Evolutionary conservation across 1,140 invertebrate species (phyloP).

Genomic region (Diorhabda sublineata): DNA sequence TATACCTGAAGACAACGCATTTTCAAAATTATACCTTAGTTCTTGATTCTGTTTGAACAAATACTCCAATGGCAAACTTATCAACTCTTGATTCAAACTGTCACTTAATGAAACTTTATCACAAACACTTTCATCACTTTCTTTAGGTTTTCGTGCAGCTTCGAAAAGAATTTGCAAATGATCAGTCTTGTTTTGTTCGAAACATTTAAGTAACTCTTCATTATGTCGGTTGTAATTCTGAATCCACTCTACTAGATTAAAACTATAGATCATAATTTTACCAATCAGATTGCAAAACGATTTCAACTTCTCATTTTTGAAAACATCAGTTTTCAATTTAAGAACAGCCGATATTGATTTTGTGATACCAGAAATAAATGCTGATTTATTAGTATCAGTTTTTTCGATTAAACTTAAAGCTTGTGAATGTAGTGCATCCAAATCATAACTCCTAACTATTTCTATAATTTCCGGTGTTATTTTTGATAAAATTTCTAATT

Average conservation of each 20-base stretch:
- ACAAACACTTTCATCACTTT: slow-evolving; percentile 12
- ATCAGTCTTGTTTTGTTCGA: slow-evolving; percentile 19
- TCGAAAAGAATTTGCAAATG: slow-evolving; percentile 20
- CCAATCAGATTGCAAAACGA: slow-evolving; percentile 18
- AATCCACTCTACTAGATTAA: slow-evolving; percentile 22
- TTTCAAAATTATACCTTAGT: slow-evolving; percentile 24
- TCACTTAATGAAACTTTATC: slow-evolving; percentile 11
- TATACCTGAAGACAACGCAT: not conserved
- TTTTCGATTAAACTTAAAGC: slow-evolving; percentile 17
- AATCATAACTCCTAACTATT: slow-evolving; percentile 22
- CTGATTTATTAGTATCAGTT: slow-evolving; percentile 12
- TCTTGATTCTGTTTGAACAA: slow-evolving; percentile 30
- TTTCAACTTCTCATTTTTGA: slow-evolving; percentile 22
- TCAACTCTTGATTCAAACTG: slow-evolving; percentile 13
- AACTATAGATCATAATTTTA: not conserved
- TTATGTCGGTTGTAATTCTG: slow-evolving; percentile 21
- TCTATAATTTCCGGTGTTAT: slow-evolving; percentile 14
- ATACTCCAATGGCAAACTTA: slow-evolving; percentile 14
- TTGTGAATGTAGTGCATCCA: slow-evolving; percentile 21
- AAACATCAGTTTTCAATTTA: slow-evolving; percentile 24
- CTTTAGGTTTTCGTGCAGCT: slow-evolving; percentile 13
- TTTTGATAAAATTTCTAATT: slow-evolving; percentile 15
- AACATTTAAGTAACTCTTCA: slow-evolving; percentile 20
- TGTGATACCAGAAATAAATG: slow-evolving; percentile 17
- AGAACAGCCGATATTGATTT: slow-evolving; percentile 26